Evolutionary conservation across 2,113 vertebrate species (phyloP), one percentile per base, ranked within the genome.

Genomic region (Kryptolebias marmoratus): DNA sequence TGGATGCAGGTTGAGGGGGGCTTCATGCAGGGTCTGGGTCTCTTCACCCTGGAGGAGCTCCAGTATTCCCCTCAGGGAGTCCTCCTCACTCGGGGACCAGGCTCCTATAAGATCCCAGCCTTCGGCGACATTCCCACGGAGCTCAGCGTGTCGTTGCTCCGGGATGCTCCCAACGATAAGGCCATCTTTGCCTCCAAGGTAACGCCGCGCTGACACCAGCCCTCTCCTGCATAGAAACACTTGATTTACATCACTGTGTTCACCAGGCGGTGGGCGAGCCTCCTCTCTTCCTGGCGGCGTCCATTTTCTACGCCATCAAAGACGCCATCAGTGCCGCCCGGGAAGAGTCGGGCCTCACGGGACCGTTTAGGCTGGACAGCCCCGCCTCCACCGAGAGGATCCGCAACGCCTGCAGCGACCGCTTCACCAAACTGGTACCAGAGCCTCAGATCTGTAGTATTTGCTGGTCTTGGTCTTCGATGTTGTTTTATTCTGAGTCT

Each of bases 291-390:
- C 91, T 99, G 74, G 96, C 97, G 0, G 88, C 97, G 0, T 98
- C 98, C 0, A 90, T 96, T 65, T 99, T 98, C 92, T 98, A 94
- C 50, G 97, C 97, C 83, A 96, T 99, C 83, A 97, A 98, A 90
- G 96, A 98, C 0, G 97, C 96, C 64, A 87, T 99, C 59, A 71
- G 85, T 0, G 94, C 96, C 0, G 94, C 96, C 15, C 84, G 92
- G 62, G 69, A 79, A 2, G 94, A 95, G 16, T 91, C 90, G 0
- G 94, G 92, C 0, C 13, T 91, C 13, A 94, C 62, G 0, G 93
- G 91, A 0, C 85, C 83, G 0, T 99, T 98, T 93, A 92, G 89
- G 70, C 79, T 99, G 49, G 95, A 99, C 91, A 98, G 97, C 76
- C 98, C 98, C 2, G 97, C 97, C 58, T 97, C 96, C 0, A 93